Evolutionary conservation across 2,113 vertebrate genomes (phyloP).

Genomic region (Erythrocercus mccallii): DNA sequence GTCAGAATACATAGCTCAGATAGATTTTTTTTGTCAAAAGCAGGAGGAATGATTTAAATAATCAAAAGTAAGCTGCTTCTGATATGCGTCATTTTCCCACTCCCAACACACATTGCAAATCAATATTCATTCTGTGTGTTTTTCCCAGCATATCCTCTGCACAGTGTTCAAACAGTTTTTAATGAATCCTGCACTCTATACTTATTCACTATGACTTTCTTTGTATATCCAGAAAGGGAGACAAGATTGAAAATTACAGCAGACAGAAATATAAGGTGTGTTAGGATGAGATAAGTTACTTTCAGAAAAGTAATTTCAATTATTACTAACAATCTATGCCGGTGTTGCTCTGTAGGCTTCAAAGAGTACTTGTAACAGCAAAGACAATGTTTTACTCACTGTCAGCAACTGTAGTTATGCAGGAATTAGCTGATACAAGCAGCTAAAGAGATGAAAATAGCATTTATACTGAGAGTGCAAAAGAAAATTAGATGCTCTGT

Average conservation of each 20-base stretch:
- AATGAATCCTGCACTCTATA: background rate
- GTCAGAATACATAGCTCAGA: background rate
- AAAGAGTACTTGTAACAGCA: conserved; percentile 19
- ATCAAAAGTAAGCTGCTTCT: background rate
- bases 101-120: background rate
- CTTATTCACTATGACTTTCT: background rate
- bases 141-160: background rate
- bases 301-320: conserved; percentile 20
- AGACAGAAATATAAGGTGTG: conserved; percentile 36
- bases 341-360: background rate
- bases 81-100: background rate
- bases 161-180: background rate
- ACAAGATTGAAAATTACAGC: background rate
- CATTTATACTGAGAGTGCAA: background rate
- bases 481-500: background rate
- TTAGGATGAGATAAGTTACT: conserved; percentile 45
- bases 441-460: background rate
- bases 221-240: background rate
- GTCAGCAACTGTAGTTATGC: background rate
- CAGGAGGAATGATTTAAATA: background rate
- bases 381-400: background rate
- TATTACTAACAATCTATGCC: conserved; percentile 8
- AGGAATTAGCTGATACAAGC: conserved; percentile 3
- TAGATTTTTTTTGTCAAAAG: background rate
- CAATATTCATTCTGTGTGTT: background rate